Base-by-base conservation (phyloP, 2,113 vertebrate species). In the Parus major region DNA sequence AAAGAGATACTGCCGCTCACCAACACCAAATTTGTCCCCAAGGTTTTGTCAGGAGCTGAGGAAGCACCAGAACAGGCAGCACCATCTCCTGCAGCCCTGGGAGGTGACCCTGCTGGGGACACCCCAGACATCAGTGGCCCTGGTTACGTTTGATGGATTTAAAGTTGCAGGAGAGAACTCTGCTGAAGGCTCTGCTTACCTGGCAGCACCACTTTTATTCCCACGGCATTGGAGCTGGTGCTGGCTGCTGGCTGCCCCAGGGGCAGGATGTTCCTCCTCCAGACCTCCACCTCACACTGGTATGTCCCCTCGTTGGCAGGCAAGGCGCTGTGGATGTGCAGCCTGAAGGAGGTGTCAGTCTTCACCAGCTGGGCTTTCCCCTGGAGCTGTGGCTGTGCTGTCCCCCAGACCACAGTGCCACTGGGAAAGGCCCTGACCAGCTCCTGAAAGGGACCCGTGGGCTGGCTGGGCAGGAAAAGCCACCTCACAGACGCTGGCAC, bases 271-370 rank as follows among this genome's bases (percentile, higher is more conserved):
- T 70, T 70, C 97, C 90, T 84, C 92, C 92, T 93, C 89, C 98
- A 98, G 52, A 98, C 95, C 19, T 98, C 96, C 19, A 93, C 98
- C 31, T 92, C 44, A 52, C 99, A 99, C 81, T 64, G 96, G 93
- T 99, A 99, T 0, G 2, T 47, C 11, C 99, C 99, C 3, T 88
- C 72, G 0, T 98, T 84, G 2, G 86, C 91, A n/a, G 88, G 75
- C 8, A 90, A 91, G 1, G 96, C 97, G 2, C 81, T 68, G 2
- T 92, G 93, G 81, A 99, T 78, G 3, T 27, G 80, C 66, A 99
- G 97, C 29, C 57, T 90, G 92, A 98, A 97, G 14, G 7, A n/a
- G 14, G 85, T 85, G 3, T 4, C 68, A 56, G 59, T 17, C 44
- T 85, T 94, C 0, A 2, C 81, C 35, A 92, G 12, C 7, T 93